Evolutionary conservation across 2,113 vertebrate species (phyloP).

Genomic region (Probosciger aterrimus): DNA sequence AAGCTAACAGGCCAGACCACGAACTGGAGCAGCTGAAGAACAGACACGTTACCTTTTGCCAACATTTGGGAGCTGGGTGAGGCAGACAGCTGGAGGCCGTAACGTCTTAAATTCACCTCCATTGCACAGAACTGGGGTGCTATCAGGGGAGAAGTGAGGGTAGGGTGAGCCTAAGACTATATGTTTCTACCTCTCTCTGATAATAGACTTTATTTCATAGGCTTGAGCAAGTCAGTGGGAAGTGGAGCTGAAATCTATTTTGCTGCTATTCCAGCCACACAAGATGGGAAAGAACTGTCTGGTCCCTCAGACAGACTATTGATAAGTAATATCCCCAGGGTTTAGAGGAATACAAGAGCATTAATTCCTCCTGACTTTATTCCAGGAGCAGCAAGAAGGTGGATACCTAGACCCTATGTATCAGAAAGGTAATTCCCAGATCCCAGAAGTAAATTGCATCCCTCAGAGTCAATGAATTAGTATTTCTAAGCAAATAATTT

Average conservation of each 20-base stretch:
- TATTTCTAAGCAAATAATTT: neutral
- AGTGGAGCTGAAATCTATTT: neutral
- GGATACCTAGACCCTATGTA: neutral
- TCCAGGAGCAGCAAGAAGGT: neutral
- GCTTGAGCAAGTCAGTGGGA: neutral
- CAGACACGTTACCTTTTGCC: neutral
- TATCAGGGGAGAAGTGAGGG: neutral
- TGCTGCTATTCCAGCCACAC: neutral
- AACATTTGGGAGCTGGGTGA: neutral
- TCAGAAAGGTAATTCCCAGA: neutral
- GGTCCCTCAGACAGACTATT: neutral
- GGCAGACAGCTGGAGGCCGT: slow-evolving; percentile 1
- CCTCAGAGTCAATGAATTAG: neutral
- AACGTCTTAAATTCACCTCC: slow-evolving; percentile 17
- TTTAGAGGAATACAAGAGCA: neutral
- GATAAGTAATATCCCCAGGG: neutral
- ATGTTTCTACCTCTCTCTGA: neutral
- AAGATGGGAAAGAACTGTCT: neutral
- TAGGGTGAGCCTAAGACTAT: neutral
- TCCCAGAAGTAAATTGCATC: neutral
- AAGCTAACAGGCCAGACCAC: neutral
- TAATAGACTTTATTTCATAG: neutral
- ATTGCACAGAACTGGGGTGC: rapidly evolving
- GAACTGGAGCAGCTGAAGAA: neutral
- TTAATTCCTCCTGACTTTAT: neutral